Evolutionary conservation across 2,113 vertebrate genomes (phyloP).

Genomic region (Toxotes jaculatrix): DNA sequence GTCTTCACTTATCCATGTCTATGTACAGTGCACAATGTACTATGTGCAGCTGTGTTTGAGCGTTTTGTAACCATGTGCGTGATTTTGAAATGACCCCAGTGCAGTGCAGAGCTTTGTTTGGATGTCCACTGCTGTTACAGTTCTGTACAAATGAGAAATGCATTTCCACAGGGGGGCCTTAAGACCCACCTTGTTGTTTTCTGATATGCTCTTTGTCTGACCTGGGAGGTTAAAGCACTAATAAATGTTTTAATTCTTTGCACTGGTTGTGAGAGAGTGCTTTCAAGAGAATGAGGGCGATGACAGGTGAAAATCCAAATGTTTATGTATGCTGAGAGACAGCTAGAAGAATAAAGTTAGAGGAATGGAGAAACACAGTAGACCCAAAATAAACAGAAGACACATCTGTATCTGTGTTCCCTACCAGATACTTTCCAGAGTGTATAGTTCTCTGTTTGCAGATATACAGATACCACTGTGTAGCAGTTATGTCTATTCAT

Average conservation of each 20-base stretch:
- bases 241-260: slow-evolving; percentile 47
- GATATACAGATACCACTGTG: slow-evolving; percentile 61
- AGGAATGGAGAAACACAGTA: not conserved
- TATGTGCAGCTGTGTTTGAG: not conserved
- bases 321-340: slow-evolving; percentile 2
- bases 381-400: not conserved
- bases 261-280: not conserved
- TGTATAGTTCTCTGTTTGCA: slow-evolving; percentile 48
- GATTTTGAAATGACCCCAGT: slow-evolving; percentile 17
- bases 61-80: not conserved
- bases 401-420: slow-evolving; percentile 46
- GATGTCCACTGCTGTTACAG: slow-evolving; percentile 25
- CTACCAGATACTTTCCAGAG: slow-evolving; percentile 30
- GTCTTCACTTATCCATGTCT: not conserved
- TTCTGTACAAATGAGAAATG: slow-evolving; percentile 43
- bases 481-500: slow-evolving; percentile 60
- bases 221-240: slow-evolving; percentile 9
- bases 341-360: slow-evolving; percentile 1
- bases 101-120: slow-evolving; percentile 16
- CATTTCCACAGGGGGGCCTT: slow-evolving; percentile 39
- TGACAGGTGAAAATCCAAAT: slow-evolving; percentile 17
- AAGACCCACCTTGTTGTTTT: slow-evolving; percentile 35
- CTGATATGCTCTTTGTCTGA: slow-evolving; percentile 31
- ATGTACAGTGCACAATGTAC: not conserved
- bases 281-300: not conserved